These are phyloP conservation scores for Dysmachus trigonus DNA, from an alignment of 2,888 invertebrate genomes.

Conservation along the genomic window DNA sequence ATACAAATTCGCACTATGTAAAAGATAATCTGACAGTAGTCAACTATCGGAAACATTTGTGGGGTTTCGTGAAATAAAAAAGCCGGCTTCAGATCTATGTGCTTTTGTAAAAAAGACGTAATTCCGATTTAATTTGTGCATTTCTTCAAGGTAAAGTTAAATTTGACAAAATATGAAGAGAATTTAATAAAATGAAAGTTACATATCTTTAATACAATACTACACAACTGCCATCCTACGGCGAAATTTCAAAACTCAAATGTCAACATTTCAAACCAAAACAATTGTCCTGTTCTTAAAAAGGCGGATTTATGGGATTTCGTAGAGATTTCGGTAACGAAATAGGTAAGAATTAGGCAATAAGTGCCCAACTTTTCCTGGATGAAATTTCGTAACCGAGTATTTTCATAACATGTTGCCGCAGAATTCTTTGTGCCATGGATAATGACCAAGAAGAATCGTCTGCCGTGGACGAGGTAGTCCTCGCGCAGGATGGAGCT, in stretches of 20 bases:
- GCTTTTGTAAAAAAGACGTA: background rate
- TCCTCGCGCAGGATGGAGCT: background rate
- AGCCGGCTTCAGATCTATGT: background rate
- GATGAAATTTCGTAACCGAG: background rate
- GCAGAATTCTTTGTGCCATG: background rate
- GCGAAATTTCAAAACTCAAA: background rate
- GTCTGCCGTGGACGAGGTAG: background rate
- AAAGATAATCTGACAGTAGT: constrained; percentile 1
- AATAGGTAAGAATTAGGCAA: background rate
- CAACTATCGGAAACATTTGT: background rate
- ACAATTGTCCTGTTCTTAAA: background rate
- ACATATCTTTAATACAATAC: background rate
- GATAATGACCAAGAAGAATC: background rate
- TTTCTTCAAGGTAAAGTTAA: background rate
- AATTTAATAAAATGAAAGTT: background rate
- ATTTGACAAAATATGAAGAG: background rate
- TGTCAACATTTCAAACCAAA: background rate
- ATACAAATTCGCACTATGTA: background rate
- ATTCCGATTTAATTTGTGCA: background rate
- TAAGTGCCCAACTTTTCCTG: background rate
- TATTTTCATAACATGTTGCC: background rate
- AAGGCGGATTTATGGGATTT: background rate
- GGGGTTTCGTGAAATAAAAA: background rate
- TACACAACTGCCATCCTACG: background rate
- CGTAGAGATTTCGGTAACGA: background rate